Evolutionary conservation across 2,113 vertebrate species (phyloP).

Genomic region (Mustela lutreola): DNA sequence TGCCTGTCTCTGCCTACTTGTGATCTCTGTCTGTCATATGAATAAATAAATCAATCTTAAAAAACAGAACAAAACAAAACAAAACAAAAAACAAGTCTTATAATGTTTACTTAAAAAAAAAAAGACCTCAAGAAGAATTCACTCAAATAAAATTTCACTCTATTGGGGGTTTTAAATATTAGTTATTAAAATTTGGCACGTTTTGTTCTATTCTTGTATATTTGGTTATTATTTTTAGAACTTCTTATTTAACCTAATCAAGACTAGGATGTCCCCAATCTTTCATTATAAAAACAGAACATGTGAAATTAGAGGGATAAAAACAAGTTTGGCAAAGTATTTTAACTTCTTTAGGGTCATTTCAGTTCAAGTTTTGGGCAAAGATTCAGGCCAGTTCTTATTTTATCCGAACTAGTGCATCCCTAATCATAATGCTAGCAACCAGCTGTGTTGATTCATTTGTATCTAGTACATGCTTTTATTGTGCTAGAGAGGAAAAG

Average conservation of each 20-base stretch:
- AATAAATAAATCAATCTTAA: too few relatives aligned
- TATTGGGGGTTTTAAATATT: not conserved
- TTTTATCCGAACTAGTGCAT: slow-evolving; percentile 77
- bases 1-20: too few relatives aligned
- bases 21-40: too few relatives aligned
- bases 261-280: not conserved
- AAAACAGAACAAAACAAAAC: too few relatives aligned
- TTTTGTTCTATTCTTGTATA: not conserved
- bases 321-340: slow-evolving; percentile 41
- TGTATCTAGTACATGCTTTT: slow-evolving; percentile 34
- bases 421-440: slow-evolving; percentile 72
- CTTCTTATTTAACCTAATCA: slow-evolving; percentile 19
- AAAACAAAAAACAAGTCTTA: not conserved
- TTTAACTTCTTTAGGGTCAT: slow-evolving; percentile 66
- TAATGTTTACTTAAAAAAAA: not conserved
- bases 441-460: slow-evolving; percentile 80
- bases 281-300: not conserved
- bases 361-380: slow-evolving; percentile 71
- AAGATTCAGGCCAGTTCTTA: slow-evolving; percentile 75
- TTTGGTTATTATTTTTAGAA: not conserved
- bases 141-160: not conserved
- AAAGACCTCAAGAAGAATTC: not conserved
- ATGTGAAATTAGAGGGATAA: not conserved
- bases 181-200: not conserved
- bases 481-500: slow-evolving; percentile 49